Conservation (phyloP, 2,888 invertebrate genomes). For the Polymixis lichenea region DNA sequence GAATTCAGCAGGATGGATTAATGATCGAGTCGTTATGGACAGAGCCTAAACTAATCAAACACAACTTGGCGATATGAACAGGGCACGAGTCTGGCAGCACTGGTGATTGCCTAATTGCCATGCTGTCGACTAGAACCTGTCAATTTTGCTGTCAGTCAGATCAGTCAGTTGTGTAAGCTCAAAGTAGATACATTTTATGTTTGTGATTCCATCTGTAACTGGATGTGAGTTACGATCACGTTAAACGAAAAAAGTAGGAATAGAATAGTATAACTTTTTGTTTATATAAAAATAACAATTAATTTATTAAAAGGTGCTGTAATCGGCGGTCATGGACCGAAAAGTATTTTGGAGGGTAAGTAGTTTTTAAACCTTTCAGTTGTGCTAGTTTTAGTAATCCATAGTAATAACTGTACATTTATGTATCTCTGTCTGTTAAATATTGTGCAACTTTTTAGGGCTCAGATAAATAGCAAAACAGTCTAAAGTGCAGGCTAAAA, state of each 20-base stretch:
- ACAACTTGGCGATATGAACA: neutral
- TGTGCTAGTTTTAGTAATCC: neutral
- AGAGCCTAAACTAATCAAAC: no score
- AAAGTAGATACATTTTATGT: neutral
- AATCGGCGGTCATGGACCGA: constrained; percentile 68
- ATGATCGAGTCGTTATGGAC: no score
- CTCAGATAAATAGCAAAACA: neutral
- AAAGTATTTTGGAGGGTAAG: constrained; percentile 71
- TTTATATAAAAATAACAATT: constrained; percentile 6
- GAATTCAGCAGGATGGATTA: no score
- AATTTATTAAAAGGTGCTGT: constrained; percentile 41
- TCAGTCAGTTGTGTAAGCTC: neutral
- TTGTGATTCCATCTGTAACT: neutral
- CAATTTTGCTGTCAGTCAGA: neutral
- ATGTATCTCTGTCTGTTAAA: neutral
- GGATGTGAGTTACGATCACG: neutral
- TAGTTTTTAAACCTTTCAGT: neutral
- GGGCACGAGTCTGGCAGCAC: neutral
- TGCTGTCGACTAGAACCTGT: neutral
- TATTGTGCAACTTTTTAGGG: neutral
- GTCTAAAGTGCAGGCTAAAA: neutral
- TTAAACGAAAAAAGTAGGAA: neutral
- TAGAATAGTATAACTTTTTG: constrained; percentile 1
- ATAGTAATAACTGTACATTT: constrained; percentile 29
- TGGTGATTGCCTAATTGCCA: neutral